Base-by-base conservation (phyloP, 2,113 vertebrate genomes). In the Meles meles region DNA sequence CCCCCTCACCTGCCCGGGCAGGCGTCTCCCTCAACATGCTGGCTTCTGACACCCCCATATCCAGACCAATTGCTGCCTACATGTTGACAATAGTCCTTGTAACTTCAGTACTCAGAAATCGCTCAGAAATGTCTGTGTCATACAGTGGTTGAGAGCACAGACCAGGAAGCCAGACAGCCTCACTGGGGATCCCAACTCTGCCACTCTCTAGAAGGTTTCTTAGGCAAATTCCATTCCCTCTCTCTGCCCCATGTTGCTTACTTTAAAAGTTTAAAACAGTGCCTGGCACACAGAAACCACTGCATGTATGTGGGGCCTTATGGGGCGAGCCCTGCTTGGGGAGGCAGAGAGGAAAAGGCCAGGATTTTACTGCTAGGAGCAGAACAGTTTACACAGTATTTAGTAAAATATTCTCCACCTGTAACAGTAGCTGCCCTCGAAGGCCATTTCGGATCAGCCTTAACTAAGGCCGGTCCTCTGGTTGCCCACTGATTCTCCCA, bases 171-270 rank as follows among this genome's bases (percentile, higher is more conserved):
- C 94, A 63, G 37, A 57, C 44, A 67, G 29, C n/a, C 25, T 87
- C 7, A 63, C 9, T 5, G 9, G 23, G 18, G 61, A 39, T 47
- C n/a, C 71, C 27, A 34, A 12, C 31, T n/a, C 37, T 88, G 39
- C 29, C 61, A 52, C 37, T 88, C 79, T 67, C 21, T 74, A 52
- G 61, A 8, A 83, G 9, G 59, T 77, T 57, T 25, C 57, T 71
- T 52, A 17, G 27, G 44, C 74, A 76, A 90, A 71, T 39, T 65
- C 27, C 5, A 3, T 69, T 80, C 17, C 39, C 14, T 93, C 21
- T 74, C 29, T 63, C 11, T n/a, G 23, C 34, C 88, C 94, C 14
- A 25, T 74, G 92, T 77, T 94, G 65, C 29, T 84, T 61, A 57
- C 65, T 47, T 65, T 27, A 86, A 95, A 91, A 77, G n/a, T 44